Evolutionary conservation across 2,797 vertebrate species (phyloP).

Genomic region (Graptemys geographica): DNA sequence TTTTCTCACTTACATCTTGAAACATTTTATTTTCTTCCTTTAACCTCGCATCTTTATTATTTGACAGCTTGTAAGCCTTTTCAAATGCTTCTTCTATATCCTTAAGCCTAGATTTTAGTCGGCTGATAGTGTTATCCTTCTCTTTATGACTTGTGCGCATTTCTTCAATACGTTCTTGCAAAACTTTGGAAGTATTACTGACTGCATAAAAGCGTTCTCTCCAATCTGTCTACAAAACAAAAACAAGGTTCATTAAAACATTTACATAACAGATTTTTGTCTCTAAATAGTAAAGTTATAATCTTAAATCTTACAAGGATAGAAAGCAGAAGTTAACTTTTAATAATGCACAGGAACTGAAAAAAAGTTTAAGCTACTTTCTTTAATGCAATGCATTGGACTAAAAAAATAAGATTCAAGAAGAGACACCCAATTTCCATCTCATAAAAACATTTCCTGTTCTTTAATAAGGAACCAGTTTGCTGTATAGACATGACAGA

Average conservation of each 20-base stretch:
- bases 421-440: neutral
- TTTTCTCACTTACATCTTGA: conserved; percentile 88
- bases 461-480: neutral
- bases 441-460: neutral
- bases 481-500: neutral
- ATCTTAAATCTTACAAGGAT: neutral
- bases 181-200: conserved; percentile 81
- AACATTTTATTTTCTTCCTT: conserved; percentile 94
- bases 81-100: conserved; percentile 89
- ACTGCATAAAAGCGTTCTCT: conserved; percentile 86
- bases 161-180: conserved; percentile 91
- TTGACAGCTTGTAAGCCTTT: conserved; percentile 85
- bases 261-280: neutral
- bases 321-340: neutral
- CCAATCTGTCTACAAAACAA: conserved; percentile 86
- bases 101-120: conserved; percentile 82
- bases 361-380: neutral
- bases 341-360: fast-evolving
- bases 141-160: conserved; percentile 86
- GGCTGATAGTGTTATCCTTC: conserved; percentile 84
- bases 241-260: neutral
- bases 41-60: conserved; percentile 87
- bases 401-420: neutral
- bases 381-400: neutral
- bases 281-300: neutral